Conservation (phyloP, 2,888 invertebrate species). For the Panopea generosa region DNA sequence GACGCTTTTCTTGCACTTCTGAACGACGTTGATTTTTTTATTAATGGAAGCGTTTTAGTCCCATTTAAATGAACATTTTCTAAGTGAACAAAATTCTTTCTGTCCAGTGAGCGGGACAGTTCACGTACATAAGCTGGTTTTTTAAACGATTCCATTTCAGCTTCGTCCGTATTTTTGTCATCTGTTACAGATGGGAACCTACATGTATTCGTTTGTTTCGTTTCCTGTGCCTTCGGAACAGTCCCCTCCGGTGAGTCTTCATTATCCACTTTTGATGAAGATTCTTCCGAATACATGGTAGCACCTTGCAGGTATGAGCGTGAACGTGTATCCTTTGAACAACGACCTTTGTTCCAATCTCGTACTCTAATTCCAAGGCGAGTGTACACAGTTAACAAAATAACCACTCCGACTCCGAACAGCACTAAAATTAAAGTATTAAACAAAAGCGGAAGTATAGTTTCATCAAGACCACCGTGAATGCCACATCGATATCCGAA, state of each 20-base stretch:
- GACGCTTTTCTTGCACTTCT: slow-evolving; percentile 27
- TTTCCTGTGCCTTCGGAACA: too few relatives aligned
- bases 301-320: neutral
- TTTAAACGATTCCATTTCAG: neutral
- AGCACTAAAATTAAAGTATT: slow-evolving; percentile 43
- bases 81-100: slow-evolving; percentile 24
- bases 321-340: neutral
- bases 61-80: slow-evolving; percentile 38
- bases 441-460: slow-evolving; percentile 44
- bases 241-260: neutral
- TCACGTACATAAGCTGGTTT: slow-evolving; percentile 46
- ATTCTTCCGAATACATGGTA: slow-evolving; percentile 8
- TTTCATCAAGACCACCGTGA: slow-evolving; percentile 22
- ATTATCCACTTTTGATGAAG: slow-evolving; percentile 20
- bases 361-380: slow-evolving; percentile 52
- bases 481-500: slow-evolving; percentile 47
- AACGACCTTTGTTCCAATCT: slow-evolving; percentile 50
- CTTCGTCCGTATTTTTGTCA: neutral
- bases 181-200: neutral
- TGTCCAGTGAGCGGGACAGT: slow-evolving; percentile 51
- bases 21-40: slow-evolving; percentile 31
- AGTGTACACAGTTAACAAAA: slow-evolving; percentile 50
- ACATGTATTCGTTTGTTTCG: slow-evolving; percentile 1
- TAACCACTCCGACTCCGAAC: slow-evolving; percentile 44
- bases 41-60: slow-evolving; percentile 43